phyloP scores from a whole-genome alignment of 2,113 vertebrate species.

The Rhagologus leucostigma region DNA sequence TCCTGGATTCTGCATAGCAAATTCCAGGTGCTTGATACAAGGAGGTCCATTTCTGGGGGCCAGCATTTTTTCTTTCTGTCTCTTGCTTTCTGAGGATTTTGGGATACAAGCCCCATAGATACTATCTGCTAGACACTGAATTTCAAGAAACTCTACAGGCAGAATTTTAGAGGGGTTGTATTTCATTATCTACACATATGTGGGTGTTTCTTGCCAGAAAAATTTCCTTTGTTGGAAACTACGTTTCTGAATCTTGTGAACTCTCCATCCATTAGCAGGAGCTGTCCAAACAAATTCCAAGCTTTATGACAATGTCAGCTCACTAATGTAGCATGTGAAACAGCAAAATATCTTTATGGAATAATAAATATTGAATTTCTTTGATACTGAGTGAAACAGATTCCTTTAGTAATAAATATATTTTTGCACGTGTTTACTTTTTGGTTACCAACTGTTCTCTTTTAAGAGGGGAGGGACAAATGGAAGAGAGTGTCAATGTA shows the following conservation, averaged over 20 bases:
- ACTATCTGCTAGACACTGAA: background rate
- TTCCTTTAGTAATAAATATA: background rate
- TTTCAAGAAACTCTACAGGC: background rate
- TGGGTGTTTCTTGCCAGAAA: background rate
- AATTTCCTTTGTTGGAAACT: background rate
- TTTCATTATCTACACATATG: background rate
- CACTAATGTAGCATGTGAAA: background rate
- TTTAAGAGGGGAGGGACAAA: background rate
- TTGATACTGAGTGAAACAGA: background rate
- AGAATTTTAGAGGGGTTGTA: background rate
- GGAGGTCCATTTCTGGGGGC: background rate
- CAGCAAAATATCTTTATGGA: background rate
- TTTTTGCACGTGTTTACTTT: conserved; percentile 31
- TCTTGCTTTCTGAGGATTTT: background rate
- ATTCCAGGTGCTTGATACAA: background rate
- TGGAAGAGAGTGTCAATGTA: background rate
- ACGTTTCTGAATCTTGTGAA: background rate
- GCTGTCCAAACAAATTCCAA: background rate
- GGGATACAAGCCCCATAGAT: background rate
- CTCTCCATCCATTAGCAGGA: background rate
- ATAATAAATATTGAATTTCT: background rate
- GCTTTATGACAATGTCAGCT: background rate
- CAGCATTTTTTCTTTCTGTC: background rate
- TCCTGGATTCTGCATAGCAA: background rate
- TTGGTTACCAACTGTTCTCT: conserved; percentile 5